A percentile compares a stretch with the other conserved stretches of the same genome.
These are phyloP conservation scores for Plebejus argus DNA, from an alignment of 2,888 invertebrate species.

Conservation along the genomic window DNA sequence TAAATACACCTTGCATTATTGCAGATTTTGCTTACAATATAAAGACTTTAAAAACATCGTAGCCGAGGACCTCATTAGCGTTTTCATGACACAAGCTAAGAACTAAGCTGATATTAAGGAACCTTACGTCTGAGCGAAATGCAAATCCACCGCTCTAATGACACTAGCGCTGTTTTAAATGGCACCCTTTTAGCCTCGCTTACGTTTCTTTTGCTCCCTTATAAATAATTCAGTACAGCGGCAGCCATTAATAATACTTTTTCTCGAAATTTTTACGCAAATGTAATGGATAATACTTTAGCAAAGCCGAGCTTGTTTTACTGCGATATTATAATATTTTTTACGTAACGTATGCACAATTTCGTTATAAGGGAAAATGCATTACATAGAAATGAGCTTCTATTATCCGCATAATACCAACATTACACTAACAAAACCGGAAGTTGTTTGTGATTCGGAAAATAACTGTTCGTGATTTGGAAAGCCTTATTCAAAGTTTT, in stretches of 20 bases:
- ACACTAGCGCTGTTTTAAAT: constrained; percentile 21
- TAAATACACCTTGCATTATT: too few species aligned
- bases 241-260: constrained; percentile 15
- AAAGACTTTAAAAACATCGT: constrained; percentile 1
- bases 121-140: constrained; percentile 13
- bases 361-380: not conserved
- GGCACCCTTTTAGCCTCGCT: constrained; percentile 22
- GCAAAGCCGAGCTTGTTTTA: constrained; percentile 14
- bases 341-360: too few species aligned
- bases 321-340: not conserved
- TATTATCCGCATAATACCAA: not conserved
- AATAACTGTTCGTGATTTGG: not conserved
- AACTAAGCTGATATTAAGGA: constrained; percentile 10
- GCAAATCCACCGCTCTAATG: constrained; percentile 14
- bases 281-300: constrained; percentile 5
- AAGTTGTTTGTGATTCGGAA: constrained; percentile 5
- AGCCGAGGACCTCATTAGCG: constrained; percentile 8
- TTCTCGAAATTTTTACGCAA: not conserved
- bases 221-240: constrained; percentile 21
- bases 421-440: constrained; percentile 1
- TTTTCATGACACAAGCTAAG: not conserved
- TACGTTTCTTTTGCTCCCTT: constrained; percentile 9
- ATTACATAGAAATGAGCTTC: not conserved
- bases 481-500: constrained; percentile 18
- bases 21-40: not conserved